Evolutionary conservation across 2,797 vertebrate species (phyloP).

Genomic region (Amblyopsis hoosieri): DNA sequence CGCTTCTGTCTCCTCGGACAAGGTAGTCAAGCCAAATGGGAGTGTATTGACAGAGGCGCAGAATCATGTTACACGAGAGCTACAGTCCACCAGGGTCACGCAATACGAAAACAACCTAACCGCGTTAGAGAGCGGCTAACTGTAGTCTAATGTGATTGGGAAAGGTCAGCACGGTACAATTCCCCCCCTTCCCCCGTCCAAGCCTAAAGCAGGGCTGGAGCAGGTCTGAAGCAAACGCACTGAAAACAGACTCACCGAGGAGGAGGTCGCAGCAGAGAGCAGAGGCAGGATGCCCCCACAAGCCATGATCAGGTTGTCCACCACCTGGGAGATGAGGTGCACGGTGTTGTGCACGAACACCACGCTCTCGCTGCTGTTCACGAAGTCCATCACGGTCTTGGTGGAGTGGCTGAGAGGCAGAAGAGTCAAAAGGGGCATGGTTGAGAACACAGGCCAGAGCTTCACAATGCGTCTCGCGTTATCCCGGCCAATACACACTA

Average conservation of each 20-base stretch:
- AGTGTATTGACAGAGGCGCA: slow-evolving; percentile 42
- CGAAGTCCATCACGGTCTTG: slow-evolving; percentile 97
- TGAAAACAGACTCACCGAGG: slow-evolving; percentile 67
- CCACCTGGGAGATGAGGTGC: slow-evolving; percentile 97
- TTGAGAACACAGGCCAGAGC: background rate
- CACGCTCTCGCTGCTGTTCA: slow-evolving; percentile 96
- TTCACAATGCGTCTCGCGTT: too few relatives aligned
- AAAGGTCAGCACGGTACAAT: slow-evolving; percentile 74
- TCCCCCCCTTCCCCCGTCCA: too few relatives aligned
- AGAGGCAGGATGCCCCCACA: slow-evolving; percentile 96
- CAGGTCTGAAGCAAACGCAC: background rate
- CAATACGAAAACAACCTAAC: slow-evolving; percentile 65
- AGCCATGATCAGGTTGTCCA: slow-evolving; percentile 98
- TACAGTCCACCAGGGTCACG: slow-evolving; percentile 54
- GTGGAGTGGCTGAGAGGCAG: slow-evolving; percentile 87
- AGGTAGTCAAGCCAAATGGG: background rate
- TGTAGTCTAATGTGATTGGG: slow-evolving; percentile 68
- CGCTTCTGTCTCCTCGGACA: slow-evolving; percentile 16
- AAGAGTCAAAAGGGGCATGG: slow-evolving; percentile 1
- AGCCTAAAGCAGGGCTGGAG: too few relatives aligned
- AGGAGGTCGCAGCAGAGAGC: slow-evolving; percentile 95
- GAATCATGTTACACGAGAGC: slow-evolving; percentile 37
- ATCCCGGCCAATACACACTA: background rate
- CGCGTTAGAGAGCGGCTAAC: slow-evolving; percentile 63
- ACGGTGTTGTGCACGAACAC: slow-evolving; percentile 98